A percentile compares a stretch with the other conserved stretches of the same genome.
phyloP scores from a whole-genome alignment of 2,113 vertebrate species.

The Ancistrus triradiatus region DNA sequence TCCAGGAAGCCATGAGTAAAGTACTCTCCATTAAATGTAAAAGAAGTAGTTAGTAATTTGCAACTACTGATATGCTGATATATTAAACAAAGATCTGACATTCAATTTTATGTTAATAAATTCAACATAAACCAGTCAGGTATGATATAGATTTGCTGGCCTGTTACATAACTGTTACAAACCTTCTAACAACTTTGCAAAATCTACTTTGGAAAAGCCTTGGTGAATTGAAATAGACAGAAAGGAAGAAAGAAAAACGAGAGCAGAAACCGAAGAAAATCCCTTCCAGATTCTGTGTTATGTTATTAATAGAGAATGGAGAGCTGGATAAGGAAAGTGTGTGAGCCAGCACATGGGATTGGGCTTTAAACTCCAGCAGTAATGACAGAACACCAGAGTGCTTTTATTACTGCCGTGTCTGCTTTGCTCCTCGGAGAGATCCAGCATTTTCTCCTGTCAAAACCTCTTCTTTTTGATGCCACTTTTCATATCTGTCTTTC shows the following conservation, averaged over 20 bases:
- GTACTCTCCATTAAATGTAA: too few relatives aligned
- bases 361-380: conserved; percentile 22
- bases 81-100: too few relatives aligned
- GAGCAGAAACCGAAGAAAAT: not conserved
- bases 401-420: conserved; percentile 36
- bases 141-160: too few relatives aligned
- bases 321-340: not conserved
- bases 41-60: too few relatives aligned
- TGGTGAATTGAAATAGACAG: not conserved
- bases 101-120: too few relatives aligned
- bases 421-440: conserved; percentile 33
- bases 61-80: too few relatives aligned
- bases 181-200: too few relatives aligned
- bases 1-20: too few relatives aligned
- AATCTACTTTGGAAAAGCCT: too few relatives aligned
- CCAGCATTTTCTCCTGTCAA: conserved; percentile 19
- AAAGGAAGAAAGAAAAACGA: not conserved
- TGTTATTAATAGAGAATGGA: not conserved
- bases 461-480: conserved; percentile 19
- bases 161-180: too few relatives aligned
- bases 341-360: not conserved
- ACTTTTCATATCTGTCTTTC: conserved; percentile 15
- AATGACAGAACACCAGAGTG: conserved; percentile 30
- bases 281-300: not conserved
- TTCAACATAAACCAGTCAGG: too few relatives aligned